phyloP scores from a whole-genome alignment of 2,797 vertebrate species.

The Sitta carolinensis region DNA sequence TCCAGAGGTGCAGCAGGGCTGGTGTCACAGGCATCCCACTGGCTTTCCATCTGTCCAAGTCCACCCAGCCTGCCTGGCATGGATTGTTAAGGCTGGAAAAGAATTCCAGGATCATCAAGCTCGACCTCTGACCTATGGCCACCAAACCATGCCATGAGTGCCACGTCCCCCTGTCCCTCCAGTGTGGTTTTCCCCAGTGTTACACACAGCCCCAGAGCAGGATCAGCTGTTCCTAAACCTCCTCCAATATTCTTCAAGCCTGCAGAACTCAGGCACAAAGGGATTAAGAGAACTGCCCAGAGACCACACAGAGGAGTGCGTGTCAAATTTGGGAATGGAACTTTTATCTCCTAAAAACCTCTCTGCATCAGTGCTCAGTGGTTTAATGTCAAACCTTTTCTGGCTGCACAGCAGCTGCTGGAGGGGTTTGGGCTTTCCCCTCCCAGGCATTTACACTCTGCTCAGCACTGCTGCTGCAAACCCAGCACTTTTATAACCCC shows the following conservation, averaged over 20 bases:
- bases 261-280: background rate
- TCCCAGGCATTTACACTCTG: background rate
- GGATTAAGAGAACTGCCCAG: background rate
- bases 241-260: background rate
- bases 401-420: background rate
- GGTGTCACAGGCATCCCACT: accelerated
- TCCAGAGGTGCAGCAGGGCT: background rate
- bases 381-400: background rate
- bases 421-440: background rate
- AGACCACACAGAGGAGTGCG: background rate
- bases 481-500: background rate
- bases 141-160: background rate
- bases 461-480: background rate
- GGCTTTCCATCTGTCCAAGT: background rate
- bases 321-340: background rate
- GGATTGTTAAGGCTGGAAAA: background rate
- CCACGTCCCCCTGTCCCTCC: background rate
- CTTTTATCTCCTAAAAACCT: constrained; percentile 1
- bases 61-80: accelerated
- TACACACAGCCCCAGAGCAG: accelerated
- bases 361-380: background rate
- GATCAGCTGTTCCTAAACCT: background rate
- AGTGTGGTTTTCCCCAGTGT: accelerated
- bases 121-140: background rate
- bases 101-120: background rate